Evolutionary conservation across 1,140 invertebrate species (phyloP), one percentile per base, ranked within the genome.

Genomic region (Delia radicum): DNA sequence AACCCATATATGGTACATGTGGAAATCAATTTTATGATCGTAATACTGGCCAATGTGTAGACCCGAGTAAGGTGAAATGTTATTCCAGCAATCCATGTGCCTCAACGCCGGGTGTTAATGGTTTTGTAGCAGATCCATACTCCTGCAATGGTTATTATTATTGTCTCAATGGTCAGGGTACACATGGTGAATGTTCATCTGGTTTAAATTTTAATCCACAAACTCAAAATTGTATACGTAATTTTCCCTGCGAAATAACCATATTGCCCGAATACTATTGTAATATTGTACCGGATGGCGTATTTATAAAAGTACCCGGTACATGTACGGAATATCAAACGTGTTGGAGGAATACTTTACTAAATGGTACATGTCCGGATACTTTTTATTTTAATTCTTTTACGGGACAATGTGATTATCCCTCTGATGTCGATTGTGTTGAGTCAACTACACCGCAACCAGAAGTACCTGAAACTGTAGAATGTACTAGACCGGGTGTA

Each of bases 61-160:
- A 37, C 7, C 73, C 81, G 0, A n/a, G 26, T 2, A 78, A 75
- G 12, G 48, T 81, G 8, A 79, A 77, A 24, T 85, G 83, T n/a
- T 15, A 85, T 21, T 84, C 83, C 1, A 84, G 80, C 29, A 33
- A 81, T 78, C 81, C 83, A 0, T 85, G 83, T 71, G 83, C 81
- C 0, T 55, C 69, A 2, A 7, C 28, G 10, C 0, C 77, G 8
- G 77, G 65, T 4, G 27, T 13, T 13, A 71, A 79, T 48, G 83
- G 83, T 2, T 85, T 85, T 24, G 71, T 78, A 0, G 77, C 75
- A 7, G 82, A 85, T 80, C 83, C 82, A 2, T 83, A 83, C n/a
- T 76, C 81, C 18, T 85, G 83, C 63, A 81, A 79, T 48, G 79
- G 79, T 1, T 85, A 85, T 10, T 85, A 83, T 33, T 85, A 85